A percentile compares a stretch with the other conserved stretches of the same genome.
These are phyloP conservation scores for Periparus ater DNA, from an alignment of 2,797 vertebrate species.

Conservation along the genomic window DNA sequence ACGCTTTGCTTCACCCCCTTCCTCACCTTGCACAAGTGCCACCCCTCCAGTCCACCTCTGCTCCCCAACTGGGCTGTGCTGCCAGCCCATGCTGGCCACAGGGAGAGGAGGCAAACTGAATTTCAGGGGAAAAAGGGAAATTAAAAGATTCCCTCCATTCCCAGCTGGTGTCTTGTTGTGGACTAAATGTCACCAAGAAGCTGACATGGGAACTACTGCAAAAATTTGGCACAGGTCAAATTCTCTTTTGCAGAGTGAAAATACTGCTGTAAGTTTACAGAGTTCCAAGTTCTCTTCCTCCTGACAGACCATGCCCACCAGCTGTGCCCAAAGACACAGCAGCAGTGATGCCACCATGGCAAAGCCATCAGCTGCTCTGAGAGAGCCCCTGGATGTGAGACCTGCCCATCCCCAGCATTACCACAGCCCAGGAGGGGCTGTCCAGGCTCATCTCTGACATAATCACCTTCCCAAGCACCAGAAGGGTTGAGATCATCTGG, in stretches of 20 bases:
- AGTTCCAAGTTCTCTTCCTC: neutral
- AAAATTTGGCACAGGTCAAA: neutral
- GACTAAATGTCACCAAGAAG: neutral
- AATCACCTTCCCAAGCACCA: neutral
- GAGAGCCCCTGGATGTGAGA: neutral
- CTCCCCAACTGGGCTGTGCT: rapidly evolving
- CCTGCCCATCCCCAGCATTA: neutral
- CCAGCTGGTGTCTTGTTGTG: neutral
- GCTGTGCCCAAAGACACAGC: neutral
- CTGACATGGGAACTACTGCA: neutral
- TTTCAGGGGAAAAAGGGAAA: neutral
- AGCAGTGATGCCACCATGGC: neutral
- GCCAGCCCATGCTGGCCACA: neutral
- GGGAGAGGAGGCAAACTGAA: neutral
- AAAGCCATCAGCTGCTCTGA: neutral
- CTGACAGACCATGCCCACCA: neutral
- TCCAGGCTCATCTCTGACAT: neutral
- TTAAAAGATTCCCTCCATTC: neutral
- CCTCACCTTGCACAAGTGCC: rapidly evolving
- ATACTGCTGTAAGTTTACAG: neutral
- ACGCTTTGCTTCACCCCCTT: neutral
- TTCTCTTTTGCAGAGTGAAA: neutral
- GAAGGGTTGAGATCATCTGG: neutral
- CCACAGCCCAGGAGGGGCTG: neutral
- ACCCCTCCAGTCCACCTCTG: neutral